phyloP scores from a whole-genome alignment of 1,140 invertebrate genomes.

The Linepithema humile region DNA sequence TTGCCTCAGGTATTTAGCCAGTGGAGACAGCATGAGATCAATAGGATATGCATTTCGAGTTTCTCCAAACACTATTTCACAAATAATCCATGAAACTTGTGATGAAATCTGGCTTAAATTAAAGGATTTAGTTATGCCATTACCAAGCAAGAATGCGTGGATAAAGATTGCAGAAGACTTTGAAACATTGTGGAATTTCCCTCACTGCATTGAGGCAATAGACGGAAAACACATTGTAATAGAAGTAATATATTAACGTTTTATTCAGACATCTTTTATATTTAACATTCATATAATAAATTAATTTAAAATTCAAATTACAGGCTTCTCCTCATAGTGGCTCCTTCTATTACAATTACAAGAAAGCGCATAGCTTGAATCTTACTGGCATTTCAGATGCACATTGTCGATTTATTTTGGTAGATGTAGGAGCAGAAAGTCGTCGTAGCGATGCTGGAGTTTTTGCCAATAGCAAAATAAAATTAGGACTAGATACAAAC shows the following conservation, averaged over 20 bases:
- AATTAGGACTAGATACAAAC: not conserved
- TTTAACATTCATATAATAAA: not conserved
- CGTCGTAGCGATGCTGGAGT: not conserved
- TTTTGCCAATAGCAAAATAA: not conserved
- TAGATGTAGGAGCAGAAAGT: constrained; percentile 9
- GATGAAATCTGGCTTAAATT: not conserved
- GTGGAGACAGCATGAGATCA: constrained; percentile 15
- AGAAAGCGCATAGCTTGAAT: not conserved
- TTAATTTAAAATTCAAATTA: not conserved
- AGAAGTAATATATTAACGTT: not conserved
- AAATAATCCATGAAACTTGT: not conserved
- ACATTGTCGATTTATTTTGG: not conserved
- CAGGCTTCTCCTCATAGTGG: not conserved
- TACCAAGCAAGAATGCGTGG: not conserved
- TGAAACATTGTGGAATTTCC: not conserved
- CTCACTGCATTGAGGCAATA: not conserved
- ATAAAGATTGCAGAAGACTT: not conserved
- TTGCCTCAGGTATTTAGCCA: not conserved
- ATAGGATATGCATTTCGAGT: constrained; percentile 14
- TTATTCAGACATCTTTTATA: not conserved
- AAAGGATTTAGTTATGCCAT: not conserved
- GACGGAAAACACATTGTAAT: not conserved
- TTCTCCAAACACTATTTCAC: constrained; percentile 6
- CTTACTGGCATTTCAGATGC: not conserved
- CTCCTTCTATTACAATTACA: not conserved